Conservation (phyloP, 1,140 invertebrate genomes). For the silkworm (Bombyx mori) region DNA sequence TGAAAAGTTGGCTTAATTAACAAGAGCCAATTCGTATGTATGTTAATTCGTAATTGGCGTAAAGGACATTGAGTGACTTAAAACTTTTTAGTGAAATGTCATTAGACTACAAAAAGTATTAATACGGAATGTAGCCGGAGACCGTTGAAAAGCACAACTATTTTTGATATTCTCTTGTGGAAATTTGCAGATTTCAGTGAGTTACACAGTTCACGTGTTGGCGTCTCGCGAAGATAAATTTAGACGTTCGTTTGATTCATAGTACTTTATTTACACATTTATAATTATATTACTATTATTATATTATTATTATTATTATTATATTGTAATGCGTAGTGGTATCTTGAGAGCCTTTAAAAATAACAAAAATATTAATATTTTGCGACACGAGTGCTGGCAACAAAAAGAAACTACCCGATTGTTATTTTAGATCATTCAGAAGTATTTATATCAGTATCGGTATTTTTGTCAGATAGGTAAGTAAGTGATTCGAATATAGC, state of each 20-base stretch:
- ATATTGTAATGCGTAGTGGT: slow-evolving; percentile 58
- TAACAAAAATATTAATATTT: slow-evolving; percentile 34
- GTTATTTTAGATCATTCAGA: too few relatives aligned
- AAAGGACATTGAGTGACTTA: slow-evolving; percentile 36
- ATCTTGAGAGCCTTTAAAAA: slow-evolving; percentile 53
- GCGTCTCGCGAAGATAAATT: slow-evolving; percentile 37
- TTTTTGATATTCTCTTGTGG: slow-evolving; percentile 71
- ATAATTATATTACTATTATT: slow-evolving; percentile 37
- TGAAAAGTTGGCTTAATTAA: too few relatives aligned
- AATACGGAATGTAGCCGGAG: slow-evolving; percentile 55
- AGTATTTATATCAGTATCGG: too few relatives aligned
- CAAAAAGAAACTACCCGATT: slow-evolving; percentile 13
- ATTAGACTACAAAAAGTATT: slow-evolving; percentile 56
- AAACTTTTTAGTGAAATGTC: slow-evolving; percentile 24
- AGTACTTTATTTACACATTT: slow-evolving; percentile 70
- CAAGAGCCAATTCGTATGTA: too few relatives aligned
- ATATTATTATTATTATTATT: slow-evolving; percentile 42
- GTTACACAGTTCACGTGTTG: slow-evolving; percentile 34
- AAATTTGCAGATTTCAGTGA: slow-evolving; percentile 61
- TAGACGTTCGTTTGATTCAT: slow-evolving; percentile 54
- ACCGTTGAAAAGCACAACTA: slow-evolving; percentile 59
- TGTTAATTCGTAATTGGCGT: too few relatives aligned
- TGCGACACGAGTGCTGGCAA: slow-evolving; percentile 36
- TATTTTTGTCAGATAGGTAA: too few relatives aligned
- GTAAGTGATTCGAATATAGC: too few relatives aligned